Percentiles rank a stretch among this genome's conserved stretches.
These are phyloP conservation scores for Edolisoma coerulescens DNA, from an alignment of 2,113 vertebrate genomes.

Conservation along the genomic window DNA sequence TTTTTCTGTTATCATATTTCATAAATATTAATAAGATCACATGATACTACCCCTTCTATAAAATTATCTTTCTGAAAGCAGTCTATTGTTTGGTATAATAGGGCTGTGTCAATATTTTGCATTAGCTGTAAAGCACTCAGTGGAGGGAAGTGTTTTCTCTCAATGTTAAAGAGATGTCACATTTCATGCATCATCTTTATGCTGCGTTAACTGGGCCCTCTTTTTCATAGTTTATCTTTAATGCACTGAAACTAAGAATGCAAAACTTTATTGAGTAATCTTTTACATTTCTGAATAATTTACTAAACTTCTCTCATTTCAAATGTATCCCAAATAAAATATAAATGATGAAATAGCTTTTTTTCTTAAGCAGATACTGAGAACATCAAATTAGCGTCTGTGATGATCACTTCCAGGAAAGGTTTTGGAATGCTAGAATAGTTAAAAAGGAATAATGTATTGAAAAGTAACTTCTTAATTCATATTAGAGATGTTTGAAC, in stretches of 20 bases:
- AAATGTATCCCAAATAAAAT: conserved; percentile 59
- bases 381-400: not conserved
- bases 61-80: conserved; percentile 75
- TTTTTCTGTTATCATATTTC: conserved; percentile 82
- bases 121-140: conserved; percentile 75
- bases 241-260: conserved; percentile 46
- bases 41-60: conserved; percentile 73
- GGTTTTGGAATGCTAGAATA: not conserved
- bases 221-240: conserved; percentile 52
- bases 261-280: conserved; percentile 43
- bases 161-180: conserved; percentile 77
- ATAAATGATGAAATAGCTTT: conserved; percentile 16
- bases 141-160: conserved; percentile 69
- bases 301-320: conserved; percentile 29
- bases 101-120: conserved; percentile 83
- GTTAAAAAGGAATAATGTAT: not conserved
- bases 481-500: not conserved
- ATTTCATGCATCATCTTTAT: conserved; percentile 72
- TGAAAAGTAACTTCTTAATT: not conserved
- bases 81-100: conserved; percentile 78
- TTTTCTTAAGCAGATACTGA: not conserved
- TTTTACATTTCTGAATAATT: conserved; percentile 47
- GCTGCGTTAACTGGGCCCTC: conserved; percentile 51
- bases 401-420: conserved; percentile 5
- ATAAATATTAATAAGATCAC: conserved; percentile 88